Evolutionary conservation across 2,797 vertebrate species (phyloP).

Genomic region (Nyctibius grandis): DNA sequence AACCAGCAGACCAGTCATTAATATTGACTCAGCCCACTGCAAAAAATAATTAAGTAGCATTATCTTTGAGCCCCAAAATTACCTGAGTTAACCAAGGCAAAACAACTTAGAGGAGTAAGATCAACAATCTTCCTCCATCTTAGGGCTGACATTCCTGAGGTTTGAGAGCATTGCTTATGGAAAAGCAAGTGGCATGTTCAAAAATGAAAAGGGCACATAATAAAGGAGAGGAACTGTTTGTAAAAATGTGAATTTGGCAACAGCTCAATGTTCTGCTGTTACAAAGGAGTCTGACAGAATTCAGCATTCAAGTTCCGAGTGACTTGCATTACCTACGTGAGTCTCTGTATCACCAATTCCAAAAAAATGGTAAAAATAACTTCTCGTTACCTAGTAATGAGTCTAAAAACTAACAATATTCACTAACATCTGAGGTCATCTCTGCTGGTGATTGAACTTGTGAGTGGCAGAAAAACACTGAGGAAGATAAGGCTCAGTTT

Average conservation of each 20-base stretch:
- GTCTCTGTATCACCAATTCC: background rate
- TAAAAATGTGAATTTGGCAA: background rate
- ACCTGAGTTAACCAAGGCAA: background rate
- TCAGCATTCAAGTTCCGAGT: background rate
- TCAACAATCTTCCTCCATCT: background rate
- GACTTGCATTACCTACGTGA: background rate
- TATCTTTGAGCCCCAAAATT: background rate
- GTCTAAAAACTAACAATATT: background rate
- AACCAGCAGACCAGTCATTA: background rate
- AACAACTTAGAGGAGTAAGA: background rate
- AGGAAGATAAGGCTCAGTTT: background rate
- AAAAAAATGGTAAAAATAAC: background rate
- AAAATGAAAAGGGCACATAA: background rate
- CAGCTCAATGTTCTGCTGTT: background rate
- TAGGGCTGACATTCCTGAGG: background rate
- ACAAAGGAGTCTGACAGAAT: background rate
- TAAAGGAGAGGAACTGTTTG: background rate
- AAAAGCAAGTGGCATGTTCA: background rate
- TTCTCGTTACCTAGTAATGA: background rate
- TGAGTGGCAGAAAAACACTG: background rate
- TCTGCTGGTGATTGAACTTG: background rate
- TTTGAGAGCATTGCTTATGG: background rate
- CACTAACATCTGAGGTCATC: background rate
- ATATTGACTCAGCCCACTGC: rapidly evolving
- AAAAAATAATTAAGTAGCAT: background rate